Evolutionary conservation across 2,797 vertebrate genomes (phyloP).

Genomic region (Neostethus bicornis): DNA sequence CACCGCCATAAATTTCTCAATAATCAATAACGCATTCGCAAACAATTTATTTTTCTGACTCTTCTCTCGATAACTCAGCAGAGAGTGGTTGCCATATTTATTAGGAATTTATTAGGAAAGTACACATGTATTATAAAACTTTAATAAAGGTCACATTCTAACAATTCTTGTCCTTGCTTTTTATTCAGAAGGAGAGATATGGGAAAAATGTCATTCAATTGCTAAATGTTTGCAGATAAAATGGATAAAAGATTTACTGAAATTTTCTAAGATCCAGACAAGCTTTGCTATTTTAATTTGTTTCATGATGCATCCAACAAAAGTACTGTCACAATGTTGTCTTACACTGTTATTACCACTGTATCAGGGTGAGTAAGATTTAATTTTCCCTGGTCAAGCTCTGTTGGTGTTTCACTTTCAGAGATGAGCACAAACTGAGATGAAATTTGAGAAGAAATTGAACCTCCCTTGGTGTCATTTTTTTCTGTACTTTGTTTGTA

Average conservation of each 20-base stretch:
- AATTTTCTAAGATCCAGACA: not conserved
- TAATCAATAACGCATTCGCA: too few species aligned
- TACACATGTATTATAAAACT: too few species aligned
- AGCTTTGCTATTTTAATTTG: slow-evolving; percentile 18
- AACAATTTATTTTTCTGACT: too few species aligned
- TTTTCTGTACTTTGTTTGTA: too few species aligned
- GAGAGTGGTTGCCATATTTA: too few species aligned
- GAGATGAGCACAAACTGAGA: slow-evolving; percentile 25
- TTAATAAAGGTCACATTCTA: too few species aligned
- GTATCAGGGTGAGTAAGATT: slow-evolving; percentile 48
- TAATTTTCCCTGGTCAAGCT: slow-evolving; percentile 35
- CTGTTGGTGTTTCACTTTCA: slow-evolving; percentile 33
- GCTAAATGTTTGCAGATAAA: slow-evolving; percentile 5
- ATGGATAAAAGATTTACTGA: slow-evolving; percentile 14
- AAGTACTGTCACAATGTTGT: slow-evolving; percentile 34
- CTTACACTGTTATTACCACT: slow-evolving; percentile 30
- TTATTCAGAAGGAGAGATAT: not conserved
- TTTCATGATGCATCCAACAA: slow-evolving; percentile 36
- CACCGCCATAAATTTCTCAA: too few species aligned
- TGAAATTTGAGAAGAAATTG: slow-evolving; percentile 37
- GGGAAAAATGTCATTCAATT: not conserved
- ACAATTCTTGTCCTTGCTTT: not conserved
- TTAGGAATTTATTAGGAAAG: too few species aligned
- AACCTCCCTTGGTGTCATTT: slow-evolving; percentile 31
- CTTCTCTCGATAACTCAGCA: too few species aligned